Evolutionary conservation across 2,888 invertebrate genomes (phyloP), one percentile per base, ranked within the genome.

Genomic region (Dysmachus trigonus): DNA sequence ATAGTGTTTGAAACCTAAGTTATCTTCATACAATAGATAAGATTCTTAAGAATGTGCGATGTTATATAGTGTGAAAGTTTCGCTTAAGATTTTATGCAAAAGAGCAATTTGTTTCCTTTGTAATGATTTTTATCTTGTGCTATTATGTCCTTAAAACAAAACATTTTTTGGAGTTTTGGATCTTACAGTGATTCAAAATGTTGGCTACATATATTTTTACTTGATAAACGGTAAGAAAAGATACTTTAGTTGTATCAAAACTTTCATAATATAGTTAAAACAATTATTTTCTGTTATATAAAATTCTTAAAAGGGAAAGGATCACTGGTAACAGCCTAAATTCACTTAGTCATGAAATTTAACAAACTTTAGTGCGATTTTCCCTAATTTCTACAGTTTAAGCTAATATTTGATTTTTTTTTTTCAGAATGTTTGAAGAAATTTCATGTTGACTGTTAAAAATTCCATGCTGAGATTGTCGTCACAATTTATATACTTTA

Each of bases 111-210:
- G 27, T 33, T 79, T 51, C 15, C 15, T 41, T 41, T 41, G 51
- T 15, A 79, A 33, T 53, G 6, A 53, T 62, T 33, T 51, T 30
- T 7, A 3, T 31, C 3, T 35, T 53, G 27, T 33, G n/a, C 18
- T 73, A 73, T n/a, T 15, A 72, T 62, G 62, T 62, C 8, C 81
- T 81, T 81, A 33, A 81, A 41, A 81, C 13, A 81, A 81, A 81
- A 53, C 30, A 62, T 79, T 18, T 72, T 33, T 73, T 81, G 81
- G 81, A 81, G 81, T 81, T 81, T 53, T 81, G 31, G 31, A 53
- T 81, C 81, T 81, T 81, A 81, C 81, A 81, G 81, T 81, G 81
- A 81, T 81, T 81, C 8, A 18, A 33, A n/a, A 76, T 41, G 41
- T 35, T 76, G n/a, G 7, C 38, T 76, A 38, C 18, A 38, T 22